phyloP scores from a whole-genome alignment of 2,113 vertebrate genomes.

The Colistium nudipinnis region DNA sequence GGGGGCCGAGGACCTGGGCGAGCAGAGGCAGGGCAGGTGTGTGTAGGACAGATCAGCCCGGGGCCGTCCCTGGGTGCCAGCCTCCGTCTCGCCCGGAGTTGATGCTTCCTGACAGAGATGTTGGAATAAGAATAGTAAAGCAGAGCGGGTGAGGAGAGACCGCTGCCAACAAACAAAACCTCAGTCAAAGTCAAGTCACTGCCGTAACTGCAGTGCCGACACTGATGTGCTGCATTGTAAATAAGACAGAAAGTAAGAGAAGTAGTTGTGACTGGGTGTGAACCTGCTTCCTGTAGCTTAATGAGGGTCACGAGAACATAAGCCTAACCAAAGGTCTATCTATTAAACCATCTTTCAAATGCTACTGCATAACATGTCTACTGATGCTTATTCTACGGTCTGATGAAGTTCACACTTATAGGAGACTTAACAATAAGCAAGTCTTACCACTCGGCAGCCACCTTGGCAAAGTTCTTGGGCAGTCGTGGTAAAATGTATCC shows the following conservation, averaged over 20 bases:
- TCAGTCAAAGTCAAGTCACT: not conserved
- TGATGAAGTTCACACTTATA: too few species aligned
- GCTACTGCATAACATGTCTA: too few species aligned
- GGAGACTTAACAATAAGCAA: too few species aligned
- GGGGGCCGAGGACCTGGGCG: not conserved
- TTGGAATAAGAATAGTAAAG: slow-evolving; percentile 11
- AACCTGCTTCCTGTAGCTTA: too few species aligned
- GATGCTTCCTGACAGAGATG: slow-evolving; percentile 85
- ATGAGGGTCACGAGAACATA: not conserved
- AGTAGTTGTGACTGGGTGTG: not conserved
- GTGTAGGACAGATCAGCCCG: slow-evolving; percentile 75
- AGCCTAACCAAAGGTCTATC: not conserved
- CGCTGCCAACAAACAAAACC: not conserved
- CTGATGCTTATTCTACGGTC: too few species aligned
- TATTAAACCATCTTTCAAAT: too few species aligned
- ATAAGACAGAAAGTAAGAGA: not conserved
- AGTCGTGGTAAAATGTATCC: too few species aligned
- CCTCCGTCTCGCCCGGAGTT: slow-evolving; percentile 75
- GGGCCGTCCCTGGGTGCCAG: slow-evolving; percentile 56
- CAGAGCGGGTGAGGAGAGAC: not conserved
- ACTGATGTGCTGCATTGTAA: not conserved
- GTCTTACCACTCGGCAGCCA: too few species aligned
- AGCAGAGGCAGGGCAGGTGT: slow-evolving; percentile 58
- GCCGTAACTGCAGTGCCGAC: not conserved
- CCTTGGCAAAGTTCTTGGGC: too few species aligned